phyloP scores from a whole-genome alignment of 2,113 vertebrate species.

The Progne subis region DNA sequence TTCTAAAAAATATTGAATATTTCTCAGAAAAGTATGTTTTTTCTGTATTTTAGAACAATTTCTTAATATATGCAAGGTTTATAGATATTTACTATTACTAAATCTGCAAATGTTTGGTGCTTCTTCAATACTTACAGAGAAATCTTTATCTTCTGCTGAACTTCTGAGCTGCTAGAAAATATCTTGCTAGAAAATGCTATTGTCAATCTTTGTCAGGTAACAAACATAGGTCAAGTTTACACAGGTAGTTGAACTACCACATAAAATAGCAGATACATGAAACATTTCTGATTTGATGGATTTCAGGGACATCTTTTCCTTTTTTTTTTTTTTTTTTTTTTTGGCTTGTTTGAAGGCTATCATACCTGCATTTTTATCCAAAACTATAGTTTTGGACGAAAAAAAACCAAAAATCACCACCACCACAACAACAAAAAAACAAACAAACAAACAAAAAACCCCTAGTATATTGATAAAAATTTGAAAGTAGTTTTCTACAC shows the following conservation, averaged over 20 bases:
- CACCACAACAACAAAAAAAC: no score
- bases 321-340: neutral
- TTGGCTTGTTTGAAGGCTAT: neutral
- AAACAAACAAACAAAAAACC: no score
- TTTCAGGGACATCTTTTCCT: neutral
- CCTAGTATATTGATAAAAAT: neutral
- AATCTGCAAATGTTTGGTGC: neutral
- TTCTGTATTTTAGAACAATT: neutral
- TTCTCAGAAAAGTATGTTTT: neutral
- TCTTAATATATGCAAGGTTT: neutral
- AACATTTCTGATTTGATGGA: neutral
- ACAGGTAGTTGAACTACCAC: fast-evolving
- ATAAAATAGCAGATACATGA: neutral
- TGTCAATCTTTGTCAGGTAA: neutral
- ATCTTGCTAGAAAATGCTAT: neutral
- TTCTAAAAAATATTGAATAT: neutral
- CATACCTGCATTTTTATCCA: neutral
- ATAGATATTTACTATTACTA: neutral
- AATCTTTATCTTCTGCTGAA: neutral
- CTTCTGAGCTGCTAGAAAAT: neutral
- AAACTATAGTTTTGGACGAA: neutral
- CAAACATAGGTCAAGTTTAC: neutral
- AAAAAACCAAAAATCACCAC: neutral
- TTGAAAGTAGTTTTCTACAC: neutral
- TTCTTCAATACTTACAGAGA: neutral